A percentile compares a stretch with the other conserved stretches of the same genome.
phyloP scores from a whole-genome alignment of 2,888 invertebrate species.

The Polydrusus tereticollis region DNA sequence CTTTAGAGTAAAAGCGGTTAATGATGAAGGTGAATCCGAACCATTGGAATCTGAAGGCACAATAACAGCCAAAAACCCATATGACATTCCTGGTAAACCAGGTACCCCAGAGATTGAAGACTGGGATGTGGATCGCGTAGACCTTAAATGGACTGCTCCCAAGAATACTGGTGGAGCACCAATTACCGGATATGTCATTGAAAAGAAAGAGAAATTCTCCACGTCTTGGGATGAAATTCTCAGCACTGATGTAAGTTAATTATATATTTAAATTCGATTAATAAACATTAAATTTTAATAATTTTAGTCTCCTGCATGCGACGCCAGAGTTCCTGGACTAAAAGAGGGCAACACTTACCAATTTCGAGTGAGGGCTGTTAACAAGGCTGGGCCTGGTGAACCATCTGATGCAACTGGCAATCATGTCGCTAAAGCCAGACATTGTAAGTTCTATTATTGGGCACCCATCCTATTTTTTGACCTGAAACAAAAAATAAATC shows the following conservation, averaged over 20 bases:
- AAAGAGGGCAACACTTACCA: conserved; percentile 94
- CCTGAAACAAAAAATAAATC: neutral
- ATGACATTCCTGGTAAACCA: conserved; percentile 88
- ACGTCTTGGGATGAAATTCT: conserved; percentile 86
- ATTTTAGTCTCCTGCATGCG: conserved; percentile 78
- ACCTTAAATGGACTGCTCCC: conserved; percentile 86
- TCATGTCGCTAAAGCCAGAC: conserved; percentile 88
- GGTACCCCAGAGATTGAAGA: conserved; percentile 88
- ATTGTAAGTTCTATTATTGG: conserved; percentile 74
- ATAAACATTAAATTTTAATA: neutral
- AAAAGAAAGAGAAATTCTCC: conserved; percentile 87
- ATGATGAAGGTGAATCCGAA: conserved; percentile 95
- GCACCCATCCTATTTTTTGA: neutral
- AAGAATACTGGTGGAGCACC: conserved; percentile 84
- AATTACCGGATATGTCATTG: conserved; percentile 88
- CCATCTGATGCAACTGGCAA: conserved; percentile 91
- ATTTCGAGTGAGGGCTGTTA: conserved; percentile 94
- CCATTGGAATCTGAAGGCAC: conserved; percentile 92
- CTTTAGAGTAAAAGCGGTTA: conserved; percentile 93
- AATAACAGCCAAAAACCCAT: conserved; percentile 96
- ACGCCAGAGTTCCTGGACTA: conserved; percentile 86
- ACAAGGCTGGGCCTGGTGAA: conserved; percentile 94
- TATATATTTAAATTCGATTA: neutral
- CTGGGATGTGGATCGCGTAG: conserved; percentile 91
- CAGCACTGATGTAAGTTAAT: conserved; percentile 74